Evolutionary conservation across 2,888 invertebrate species (phyloP), one percentile per base, ranked within the genome.

Genomic region (Eristalinus sepulchralis): DNA sequence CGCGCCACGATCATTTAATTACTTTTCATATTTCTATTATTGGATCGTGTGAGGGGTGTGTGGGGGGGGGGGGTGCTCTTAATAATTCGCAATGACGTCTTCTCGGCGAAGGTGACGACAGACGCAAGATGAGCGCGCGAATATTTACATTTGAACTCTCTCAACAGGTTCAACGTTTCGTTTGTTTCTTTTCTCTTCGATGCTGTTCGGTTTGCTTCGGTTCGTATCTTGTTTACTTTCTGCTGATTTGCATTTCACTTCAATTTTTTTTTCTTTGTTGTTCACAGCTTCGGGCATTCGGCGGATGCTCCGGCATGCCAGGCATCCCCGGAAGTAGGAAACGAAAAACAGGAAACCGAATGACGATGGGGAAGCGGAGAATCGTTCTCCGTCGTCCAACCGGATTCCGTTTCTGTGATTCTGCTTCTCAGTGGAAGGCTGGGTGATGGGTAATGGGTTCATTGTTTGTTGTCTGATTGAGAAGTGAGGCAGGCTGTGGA

Each of bases 131-230:
- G 47, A 47, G 17, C 47, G 47, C 6, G 17, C 47, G 47, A 47
- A 60, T 62, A 77, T 68, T 53, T 68, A 68, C 77, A 68, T 68
- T 53, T 24, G 24, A 20, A 77, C 53, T 59, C 59, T 62, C 39
- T 60, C 76, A 77, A 77, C 77, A 77, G 62, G 77, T 76, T 77
- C 53, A n/a, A 53, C 62, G 62, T 67, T n/a, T 76, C 47, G 36
- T 76, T 55, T 11, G 13, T n/a, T 53, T 20, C 6, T 0, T 62
- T 39, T 36, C 10, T 27, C 8, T 60, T 10, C 0, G 17, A 5
- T 27, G 27, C 5, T 27, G 27, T 5, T 27, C 27, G 27, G 27
- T 5, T 27, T 5, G 27, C 27, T 27, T 27, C 27, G 8, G 17
- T 5, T 47, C 17, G 47, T 6, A 17, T 8, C 47, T 47, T 47